These are phyloP conservation scores for Anarhynchus alexandrinus DNA, from an alignment of 2,113 vertebrate genomes.

Conservation along the genomic window DNA sequence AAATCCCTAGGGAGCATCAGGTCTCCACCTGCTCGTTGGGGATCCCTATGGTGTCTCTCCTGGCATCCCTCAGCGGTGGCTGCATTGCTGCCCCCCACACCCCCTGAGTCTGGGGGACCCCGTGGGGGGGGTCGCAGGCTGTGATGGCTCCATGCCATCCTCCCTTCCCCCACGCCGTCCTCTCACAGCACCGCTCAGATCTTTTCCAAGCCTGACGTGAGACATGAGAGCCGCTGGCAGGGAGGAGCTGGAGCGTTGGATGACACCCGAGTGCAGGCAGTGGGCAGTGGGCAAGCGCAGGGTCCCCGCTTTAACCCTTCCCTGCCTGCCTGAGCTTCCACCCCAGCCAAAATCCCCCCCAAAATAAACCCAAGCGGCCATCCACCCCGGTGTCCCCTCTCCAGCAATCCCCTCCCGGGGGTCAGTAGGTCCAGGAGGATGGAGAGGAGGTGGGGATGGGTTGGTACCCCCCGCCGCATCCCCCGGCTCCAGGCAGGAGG, in stretches of 20 bases:
- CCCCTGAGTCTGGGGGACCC: accelerated
- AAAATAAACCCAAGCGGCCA: neutral
- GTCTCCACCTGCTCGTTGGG: accelerated
- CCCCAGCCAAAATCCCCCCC: neutral
- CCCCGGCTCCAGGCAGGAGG: neutral
- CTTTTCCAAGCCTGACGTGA: conserved; percentile 1
- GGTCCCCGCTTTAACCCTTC: conserved; percentile 1
- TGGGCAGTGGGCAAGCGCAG: neutral
- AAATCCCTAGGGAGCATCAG: accelerated
- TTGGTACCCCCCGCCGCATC: neutral
- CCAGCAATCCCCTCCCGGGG: neutral
- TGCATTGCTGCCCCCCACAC: neutral
- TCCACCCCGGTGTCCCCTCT: neutral
- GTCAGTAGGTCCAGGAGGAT: neutral
- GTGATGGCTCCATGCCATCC: accelerated
- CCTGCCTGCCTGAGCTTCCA: neutral
- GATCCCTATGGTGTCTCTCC: neutral
- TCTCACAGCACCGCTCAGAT: neutral
- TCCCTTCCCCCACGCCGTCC: neutral
- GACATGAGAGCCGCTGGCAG: neutral
- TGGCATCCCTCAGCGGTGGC: neutral
- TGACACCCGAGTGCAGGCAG: neutral
- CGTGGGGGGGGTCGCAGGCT: accelerated
- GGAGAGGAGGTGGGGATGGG: neutral
- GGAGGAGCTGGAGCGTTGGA: neutral